Percentiles rank a stretch among this genome's conserved stretches.
phyloP scores from a whole-genome alignment of 1,140 invertebrate genomes.

The Drosophila kepulauana region DNA sequence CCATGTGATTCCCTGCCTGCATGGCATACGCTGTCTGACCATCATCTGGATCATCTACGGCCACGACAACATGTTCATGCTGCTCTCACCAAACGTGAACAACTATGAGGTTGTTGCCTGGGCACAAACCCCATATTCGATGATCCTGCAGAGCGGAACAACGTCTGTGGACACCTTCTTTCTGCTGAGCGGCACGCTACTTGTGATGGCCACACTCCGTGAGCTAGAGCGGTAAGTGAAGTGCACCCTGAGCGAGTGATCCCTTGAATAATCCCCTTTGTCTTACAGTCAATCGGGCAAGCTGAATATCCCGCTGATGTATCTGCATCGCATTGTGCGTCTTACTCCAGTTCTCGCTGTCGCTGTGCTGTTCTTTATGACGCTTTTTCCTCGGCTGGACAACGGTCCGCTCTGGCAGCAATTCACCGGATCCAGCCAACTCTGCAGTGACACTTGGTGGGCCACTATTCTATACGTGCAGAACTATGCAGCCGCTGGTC shows the following conservation, averaged over 20 bases:
- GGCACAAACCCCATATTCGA: constrained; percentile 86
- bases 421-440: constrained; percentile 51
- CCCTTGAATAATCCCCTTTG: not conserved
- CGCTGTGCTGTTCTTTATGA: constrained; percentile 72
- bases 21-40: constrained; percentile 87
- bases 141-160: constrained; percentile 87
- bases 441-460: constrained; percentile 77
- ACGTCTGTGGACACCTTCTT: constrained; percentile 90
- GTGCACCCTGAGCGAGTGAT: not conserved
- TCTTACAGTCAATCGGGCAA: constrained; percentile 45
- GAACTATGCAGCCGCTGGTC: constrained; percentile 73
- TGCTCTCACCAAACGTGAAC: constrained; percentile 61
- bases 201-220: constrained; percentile 88
- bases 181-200: constrained; percentile 89
- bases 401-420: constrained; percentile 74
- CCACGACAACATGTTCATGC: constrained; percentile 85
- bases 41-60: constrained; percentile 90
- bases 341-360: constrained; percentile 73
- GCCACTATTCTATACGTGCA: constrained; percentile 77
- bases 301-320: constrained; percentile 75
- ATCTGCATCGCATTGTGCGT: constrained; percentile 77
- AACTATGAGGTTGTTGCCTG: constrained; percentile 54
- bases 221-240: constrained; percentile 86
- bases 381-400: constrained; percentile 61
- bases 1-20: constrained; percentile 85